Evolutionary conservation across 2,888 invertebrate genomes (phyloP), one percentile per base, ranked within the genome.

Genomic region (Polyommatus iphigenia): DNA sequence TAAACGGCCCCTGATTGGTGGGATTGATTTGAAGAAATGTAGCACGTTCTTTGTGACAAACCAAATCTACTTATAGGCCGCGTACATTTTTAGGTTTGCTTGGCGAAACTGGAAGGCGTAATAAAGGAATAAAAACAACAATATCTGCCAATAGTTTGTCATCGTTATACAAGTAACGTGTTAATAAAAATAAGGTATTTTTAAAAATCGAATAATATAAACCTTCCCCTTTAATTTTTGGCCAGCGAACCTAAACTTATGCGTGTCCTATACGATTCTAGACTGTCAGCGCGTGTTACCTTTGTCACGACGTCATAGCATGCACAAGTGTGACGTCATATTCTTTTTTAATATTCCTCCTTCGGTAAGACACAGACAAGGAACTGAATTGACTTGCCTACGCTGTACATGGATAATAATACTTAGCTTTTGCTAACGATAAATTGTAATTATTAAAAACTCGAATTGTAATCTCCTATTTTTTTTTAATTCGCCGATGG

Each of bases 381-480:
- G 59, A 72, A 78, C 73, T 72, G 62, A 67, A 20, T 32, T 54
- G 57, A 73, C 73, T 78, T 41, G 78, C 73, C 78, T 76, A 76
- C 71, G 78, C 78, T 71, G 78, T 76, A 75, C 71, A 71, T 76
- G 36, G 36, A 71, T 78, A 54, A 62, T 71, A 78, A 54, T 76
- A 54, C 32, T 73, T 73, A 78, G 77, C 72, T 62, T 77, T 54
- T 76, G 72, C 73, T 72, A 78, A 20, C 62, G 18, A 57, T 76
- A 71, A 72, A 67, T 57, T 78, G 62, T 79, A 71, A 79, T 59
- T 79, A 76, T 76, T 77, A 62, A 77, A 54, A 77, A 59, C 79
- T 78, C 79, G 79, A 78, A 80, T 80, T 77, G 71, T 78, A 78
- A 71, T 75, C 71, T 77, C 71, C 67, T 73, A 24, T 36, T 73